phyloP scores from a whole-genome alignment of 2,797 vertebrate species.

The Iguana delicatissima region DNA sequence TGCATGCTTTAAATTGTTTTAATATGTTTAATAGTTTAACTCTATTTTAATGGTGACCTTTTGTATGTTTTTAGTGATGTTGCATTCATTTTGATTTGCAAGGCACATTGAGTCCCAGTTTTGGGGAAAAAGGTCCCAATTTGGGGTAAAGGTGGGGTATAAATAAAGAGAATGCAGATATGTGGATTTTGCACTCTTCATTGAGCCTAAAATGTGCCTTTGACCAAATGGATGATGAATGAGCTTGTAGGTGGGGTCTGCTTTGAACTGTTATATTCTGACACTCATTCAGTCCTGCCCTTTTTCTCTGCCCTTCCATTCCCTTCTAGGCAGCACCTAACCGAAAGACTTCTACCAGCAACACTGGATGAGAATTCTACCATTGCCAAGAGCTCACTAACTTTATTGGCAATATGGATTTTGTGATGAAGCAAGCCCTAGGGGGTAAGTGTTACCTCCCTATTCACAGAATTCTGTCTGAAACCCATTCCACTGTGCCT shows the following conservation, averaged over 20 bases:
- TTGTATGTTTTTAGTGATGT: no score
- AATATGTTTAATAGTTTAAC: no score
- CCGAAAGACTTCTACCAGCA: conserved; percentile 21
- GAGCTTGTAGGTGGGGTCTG: not conserved
- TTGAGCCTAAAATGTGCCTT: not conserved
- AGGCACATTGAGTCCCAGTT: no score
- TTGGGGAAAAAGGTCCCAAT: no score
- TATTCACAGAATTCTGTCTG: not conserved
- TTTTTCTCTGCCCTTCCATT: conserved; percentile 15
- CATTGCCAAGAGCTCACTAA: conserved; percentile 71
- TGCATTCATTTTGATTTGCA: no score
- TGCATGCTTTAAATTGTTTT: no score
- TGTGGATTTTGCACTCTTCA: not conserved
- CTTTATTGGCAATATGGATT: conserved; percentile 88
- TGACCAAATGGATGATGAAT: not conserved
- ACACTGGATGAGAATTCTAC: conserved; percentile 82
- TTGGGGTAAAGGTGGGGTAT: no score
- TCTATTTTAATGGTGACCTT: no score
- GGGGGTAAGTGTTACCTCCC: conserved; percentile 85
- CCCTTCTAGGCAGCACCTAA: conserved; percentile 65
- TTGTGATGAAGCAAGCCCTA: conserved; percentile 98
- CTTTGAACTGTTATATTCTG: not conserved
- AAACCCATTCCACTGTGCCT: not conserved
- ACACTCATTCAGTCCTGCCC: accelerated
- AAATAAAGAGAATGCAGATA: no score